These are phyloP conservation scores for Amazona ochrocephala DNA, from an alignment of 2,797 vertebrate species.

Conservation along the genomic window DNA sequence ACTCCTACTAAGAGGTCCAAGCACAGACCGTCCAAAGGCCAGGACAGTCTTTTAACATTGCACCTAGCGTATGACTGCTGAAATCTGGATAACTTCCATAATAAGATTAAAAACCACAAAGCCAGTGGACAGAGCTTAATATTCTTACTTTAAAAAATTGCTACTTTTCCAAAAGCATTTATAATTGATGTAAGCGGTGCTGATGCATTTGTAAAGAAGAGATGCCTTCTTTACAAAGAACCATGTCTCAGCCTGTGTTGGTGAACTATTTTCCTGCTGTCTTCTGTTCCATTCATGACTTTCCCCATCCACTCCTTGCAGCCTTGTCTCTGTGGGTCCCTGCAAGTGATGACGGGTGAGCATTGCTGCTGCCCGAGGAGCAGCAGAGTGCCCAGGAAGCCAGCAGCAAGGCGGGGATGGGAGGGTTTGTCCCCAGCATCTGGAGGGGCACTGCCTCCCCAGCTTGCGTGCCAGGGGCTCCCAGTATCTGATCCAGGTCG, in stretches of 20 bases:
- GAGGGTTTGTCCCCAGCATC: neutral
- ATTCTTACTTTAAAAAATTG: neutral
- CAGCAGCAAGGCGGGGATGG: neutral
- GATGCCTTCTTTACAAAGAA: neutral
- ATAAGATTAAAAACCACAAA: neutral
- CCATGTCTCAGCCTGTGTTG: neutral
- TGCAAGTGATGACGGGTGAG: neutral
- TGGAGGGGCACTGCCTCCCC: neutral
- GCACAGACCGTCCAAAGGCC: neutral
- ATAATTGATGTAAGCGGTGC: fast-evolving
- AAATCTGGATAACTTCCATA: neutral
- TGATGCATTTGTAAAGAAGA: neutral
- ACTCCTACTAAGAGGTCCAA: neutral
- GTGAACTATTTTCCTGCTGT: neutral
- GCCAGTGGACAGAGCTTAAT: neutral
- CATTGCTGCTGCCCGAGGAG: neutral
- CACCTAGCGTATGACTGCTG: neutral
- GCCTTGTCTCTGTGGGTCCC: neutral
- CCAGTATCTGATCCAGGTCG: fast-evolving
- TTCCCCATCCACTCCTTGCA: neutral
- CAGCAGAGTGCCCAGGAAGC: fast-evolving
- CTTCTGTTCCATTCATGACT: neutral
- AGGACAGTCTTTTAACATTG: neutral
- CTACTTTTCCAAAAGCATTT: neutral
- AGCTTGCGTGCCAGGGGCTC: neutral